Base-by-base conservation (phyloP, 2,888 invertebrate species). In the Xiphydria camelus region DNA sequence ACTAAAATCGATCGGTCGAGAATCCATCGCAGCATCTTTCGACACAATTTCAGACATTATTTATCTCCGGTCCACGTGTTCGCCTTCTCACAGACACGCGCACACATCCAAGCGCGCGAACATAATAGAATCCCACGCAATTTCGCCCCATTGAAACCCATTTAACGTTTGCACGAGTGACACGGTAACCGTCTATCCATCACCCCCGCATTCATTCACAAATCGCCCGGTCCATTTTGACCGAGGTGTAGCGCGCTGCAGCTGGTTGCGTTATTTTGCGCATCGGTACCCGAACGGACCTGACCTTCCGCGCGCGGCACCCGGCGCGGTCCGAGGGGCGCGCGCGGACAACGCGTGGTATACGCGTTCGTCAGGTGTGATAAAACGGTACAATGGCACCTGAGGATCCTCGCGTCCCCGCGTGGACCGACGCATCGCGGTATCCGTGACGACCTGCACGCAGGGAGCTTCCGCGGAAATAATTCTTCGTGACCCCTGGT, bases 151-250 rank as follows among this genome's bases (percentile, higher is more conserved):
- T 65, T 55, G 48, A 53, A 42, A 38, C 51, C 54, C 55, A 61
- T 62, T 65, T 62, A 65, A 57, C 57, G 59, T 60, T 57, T 52
- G 61, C 57, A 52, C 57, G 57, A 59, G 55, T 64, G 61, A 62
- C 62, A 64, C 61, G 57, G 62, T 62, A 55, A 65, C 61, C 60
- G 60, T 66, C 69, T 65, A 73, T 73, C 71, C 68, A 73, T 73
- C 73, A 73, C 70, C 71, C 70, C 66, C 62, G 57, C 59, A 54
- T 58, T 57, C 51, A 46, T 37, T 29, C 46, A 50, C 47, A 41
- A 45, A 49, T 40, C 48, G 41, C 38, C 45, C 36, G 31, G 39
- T 49, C 41, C 40, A 36, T 52, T 44, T 47, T 47, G 38, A 39
- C 10, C 18, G 23, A 43, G 37, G 37, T 9, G 14, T 7, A 29